Evolutionary conservation across 2,113 vertebrate species (phyloP).

Genomic region (Bucco capensis): DNA sequence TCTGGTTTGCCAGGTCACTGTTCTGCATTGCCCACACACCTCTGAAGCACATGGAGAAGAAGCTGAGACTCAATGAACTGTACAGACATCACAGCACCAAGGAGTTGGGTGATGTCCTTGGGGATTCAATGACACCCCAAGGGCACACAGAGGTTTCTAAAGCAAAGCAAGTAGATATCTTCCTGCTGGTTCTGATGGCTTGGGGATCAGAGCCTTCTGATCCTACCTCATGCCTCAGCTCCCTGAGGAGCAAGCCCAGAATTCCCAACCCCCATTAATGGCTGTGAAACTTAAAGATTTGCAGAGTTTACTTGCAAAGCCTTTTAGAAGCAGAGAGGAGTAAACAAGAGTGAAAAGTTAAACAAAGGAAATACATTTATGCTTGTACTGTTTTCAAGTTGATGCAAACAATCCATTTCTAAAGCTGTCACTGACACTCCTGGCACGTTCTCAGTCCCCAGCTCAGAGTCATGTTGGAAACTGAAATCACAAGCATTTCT

Average conservation of each 20-base stretch:
- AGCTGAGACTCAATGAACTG: neutral
- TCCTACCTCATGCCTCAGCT: neutral
- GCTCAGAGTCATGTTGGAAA: conserved; percentile 20
- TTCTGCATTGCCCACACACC: rapidly evolving
- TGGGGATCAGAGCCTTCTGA: neutral
- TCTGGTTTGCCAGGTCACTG: neutral
- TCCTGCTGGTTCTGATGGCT: neutral
- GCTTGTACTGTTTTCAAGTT: conserved; percentile 74
- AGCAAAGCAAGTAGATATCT: neutral
- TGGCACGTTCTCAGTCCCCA: conserved; percentile 52
- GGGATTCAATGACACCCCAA: neutral
- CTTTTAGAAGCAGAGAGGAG: conserved; percentile 73
- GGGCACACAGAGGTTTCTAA: neutral
- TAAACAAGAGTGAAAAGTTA: conserved; percentile 76
- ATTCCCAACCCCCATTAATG: conserved; percentile 46
- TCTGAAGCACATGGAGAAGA: neutral
- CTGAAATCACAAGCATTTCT: conserved; percentile 58
- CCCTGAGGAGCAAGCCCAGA: neutral
- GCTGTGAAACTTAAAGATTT: conserved; percentile 65
- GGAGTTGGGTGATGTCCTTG: neutral
- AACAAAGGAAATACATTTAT: conserved; percentile 74
- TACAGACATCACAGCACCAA: neutral
- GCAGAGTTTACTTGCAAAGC: conserved; percentile 74
- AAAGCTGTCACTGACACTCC: conserved; percentile 63
- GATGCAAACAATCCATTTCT: conserved; percentile 75